A percentile compares a stretch with the other conserved stretches of the same genome.
Evolutionary conservation across 2,888 invertebrate genomes (phyloP).

Genomic region (Tachina grossa): DNA sequence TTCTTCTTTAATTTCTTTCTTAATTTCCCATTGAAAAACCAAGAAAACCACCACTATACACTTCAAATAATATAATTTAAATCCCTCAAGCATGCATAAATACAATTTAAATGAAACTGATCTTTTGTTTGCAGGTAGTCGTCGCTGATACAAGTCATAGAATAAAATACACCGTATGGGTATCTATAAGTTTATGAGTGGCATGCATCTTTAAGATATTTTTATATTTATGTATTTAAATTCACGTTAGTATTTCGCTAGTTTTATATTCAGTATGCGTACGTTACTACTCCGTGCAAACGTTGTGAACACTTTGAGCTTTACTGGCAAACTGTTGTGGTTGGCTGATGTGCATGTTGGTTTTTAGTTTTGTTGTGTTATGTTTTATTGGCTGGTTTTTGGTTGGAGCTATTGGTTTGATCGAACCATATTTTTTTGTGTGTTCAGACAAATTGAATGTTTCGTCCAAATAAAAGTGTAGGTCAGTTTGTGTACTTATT

Average conservation of each 20-base stretch:
- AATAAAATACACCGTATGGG: constrained; percentile 1
- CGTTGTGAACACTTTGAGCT: constrained; percentile 67
- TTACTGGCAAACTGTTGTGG: constrained; percentile 71
- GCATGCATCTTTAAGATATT: constrained; percentile 9
- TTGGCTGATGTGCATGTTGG: constrained; percentile 63
- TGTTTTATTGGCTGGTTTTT: constrained; percentile 61
- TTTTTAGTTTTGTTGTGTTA: constrained; percentile 71
- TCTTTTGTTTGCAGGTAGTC: constrained; percentile 46
- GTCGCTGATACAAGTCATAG: constrained; percentile 4
- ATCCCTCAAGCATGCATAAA: constrained; percentile 32
- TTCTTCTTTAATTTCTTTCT: constrained; percentile 24
- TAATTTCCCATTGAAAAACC: constrained; percentile 26
- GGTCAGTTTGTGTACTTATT: not conserved
- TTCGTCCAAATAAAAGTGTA: not conserved
- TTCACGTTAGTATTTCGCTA: constrained; percentile 39
- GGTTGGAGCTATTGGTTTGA: constrained; percentile 40
- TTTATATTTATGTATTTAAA: not conserved
- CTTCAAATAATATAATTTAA: constrained; percentile 26
- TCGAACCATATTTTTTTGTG: constrained; percentile 17
- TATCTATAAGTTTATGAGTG: constrained; percentile 15
- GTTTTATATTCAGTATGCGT: not conserved
- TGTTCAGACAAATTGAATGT: constrained; percentile 29
- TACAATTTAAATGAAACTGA: constrained; percentile 38
- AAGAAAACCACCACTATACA: constrained; percentile 17
- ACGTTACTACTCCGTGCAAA: constrained; percentile 15